These are phyloP conservation scores for Silurus glanis DNA, from an alignment of 2,113 vertebrate genomes.

Conservation along the genomic window DNA sequence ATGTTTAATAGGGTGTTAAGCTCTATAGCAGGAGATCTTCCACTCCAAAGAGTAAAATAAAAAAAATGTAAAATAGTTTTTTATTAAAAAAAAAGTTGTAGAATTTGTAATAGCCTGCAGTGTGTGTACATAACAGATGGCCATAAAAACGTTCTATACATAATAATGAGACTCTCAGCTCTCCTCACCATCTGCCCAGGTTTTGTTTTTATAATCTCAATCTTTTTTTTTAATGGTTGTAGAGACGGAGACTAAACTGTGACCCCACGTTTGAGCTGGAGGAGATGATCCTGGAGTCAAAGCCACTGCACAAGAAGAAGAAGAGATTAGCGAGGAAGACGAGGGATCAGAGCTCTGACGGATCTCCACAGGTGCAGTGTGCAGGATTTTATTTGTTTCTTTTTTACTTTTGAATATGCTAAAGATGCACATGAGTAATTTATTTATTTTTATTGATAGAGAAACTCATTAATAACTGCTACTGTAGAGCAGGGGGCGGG, in stretches of 20 bases:
- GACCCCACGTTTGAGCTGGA: constrained; percentile 96
- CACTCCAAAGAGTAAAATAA: no score
- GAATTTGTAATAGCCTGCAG: neutral
- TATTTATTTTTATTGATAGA: neutral
- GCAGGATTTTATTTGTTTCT: neutral
- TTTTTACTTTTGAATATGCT: no score
- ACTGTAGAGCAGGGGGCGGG: neutral
- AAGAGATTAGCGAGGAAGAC: constrained; percentile 89
- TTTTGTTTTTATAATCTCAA: neutral
- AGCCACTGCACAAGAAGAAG: constrained; percentile 98
- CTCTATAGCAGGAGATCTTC: no score
- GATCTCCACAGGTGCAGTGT: constrained; percentile 38
- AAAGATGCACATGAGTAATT: neutral
- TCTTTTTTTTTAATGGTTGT: neutral
- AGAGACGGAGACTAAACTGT: constrained; percentile 93
- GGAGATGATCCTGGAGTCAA: constrained; percentile 98
- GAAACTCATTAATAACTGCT: neutral
- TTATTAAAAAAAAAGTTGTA: neutral
- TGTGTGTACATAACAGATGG: neutral
- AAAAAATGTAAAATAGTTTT: neutral
- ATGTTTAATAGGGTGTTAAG: no score
- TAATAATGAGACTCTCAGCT: neutral
- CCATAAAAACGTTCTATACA: neutral
- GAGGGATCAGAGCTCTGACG: constrained; percentile 76
- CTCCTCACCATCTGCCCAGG: neutral